These are phyloP conservation scores for Acropora tenuis DNA, from an alignment of 64 coral and sea anemone species.

Conservation along the genomic window DNA sequence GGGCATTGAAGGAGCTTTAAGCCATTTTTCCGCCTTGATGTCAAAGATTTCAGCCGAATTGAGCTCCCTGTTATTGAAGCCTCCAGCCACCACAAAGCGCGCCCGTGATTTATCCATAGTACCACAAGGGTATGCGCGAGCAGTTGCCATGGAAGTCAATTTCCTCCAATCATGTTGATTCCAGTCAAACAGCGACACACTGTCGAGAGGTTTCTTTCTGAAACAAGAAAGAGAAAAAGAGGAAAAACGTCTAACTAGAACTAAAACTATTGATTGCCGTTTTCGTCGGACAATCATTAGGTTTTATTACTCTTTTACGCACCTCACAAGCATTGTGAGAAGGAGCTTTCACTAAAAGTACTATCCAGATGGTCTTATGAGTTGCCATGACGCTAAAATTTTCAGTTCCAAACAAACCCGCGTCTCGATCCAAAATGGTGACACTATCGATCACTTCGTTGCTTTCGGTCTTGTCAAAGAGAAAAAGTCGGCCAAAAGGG, in stretches of 20 bases:
- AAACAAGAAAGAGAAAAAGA: not conserved
- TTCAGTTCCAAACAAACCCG: no score
- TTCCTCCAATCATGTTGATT: constrained; percentile 56
- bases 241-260: not conserved
- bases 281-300: no score
- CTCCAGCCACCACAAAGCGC: constrained; percentile 66
- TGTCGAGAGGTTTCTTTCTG: constrained; percentile 56
- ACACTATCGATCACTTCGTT: no score
- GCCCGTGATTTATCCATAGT: constrained; percentile 54
- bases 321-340: no score
- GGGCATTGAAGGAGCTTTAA: constrained; percentile 52
- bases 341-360: no score
- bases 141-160: constrained; percentile 44
- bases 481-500: no score
- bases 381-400: no score
- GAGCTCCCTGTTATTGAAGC: constrained; percentile 58
- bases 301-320: no score
- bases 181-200: constrained; percentile 64
- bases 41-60: constrained; percentile 61
- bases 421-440: no score
- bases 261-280: no score
- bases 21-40: constrained; percentile 68
- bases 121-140: constrained; percentile 58
- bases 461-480: no score
- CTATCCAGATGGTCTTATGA: no score